Conservation (phyloP, 2,797 vertebrate genomes). For the Pseudochirops corinnae region DNA sequence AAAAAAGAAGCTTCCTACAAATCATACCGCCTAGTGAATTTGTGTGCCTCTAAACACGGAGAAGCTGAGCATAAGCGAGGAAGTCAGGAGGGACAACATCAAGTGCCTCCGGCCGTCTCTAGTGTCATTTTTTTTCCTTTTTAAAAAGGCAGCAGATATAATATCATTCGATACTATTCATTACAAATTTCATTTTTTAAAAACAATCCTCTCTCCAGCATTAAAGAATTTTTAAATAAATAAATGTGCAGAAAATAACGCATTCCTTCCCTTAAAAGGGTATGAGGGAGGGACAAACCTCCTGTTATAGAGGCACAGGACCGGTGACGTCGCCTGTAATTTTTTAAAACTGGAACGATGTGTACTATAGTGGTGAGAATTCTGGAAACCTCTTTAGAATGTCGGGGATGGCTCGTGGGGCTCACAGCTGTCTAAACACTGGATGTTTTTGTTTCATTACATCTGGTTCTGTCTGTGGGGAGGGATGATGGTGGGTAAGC, state of each 20-base stretch:
- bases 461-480: conserved; percentile 56
- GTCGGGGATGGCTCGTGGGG: conserved; percentile 28
- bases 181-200: conserved; percentile 7
- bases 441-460: conserved; percentile 60
- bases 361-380: conserved; percentile 23
- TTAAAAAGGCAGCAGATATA: neutral
- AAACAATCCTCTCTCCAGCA: conserved; percentile 6
- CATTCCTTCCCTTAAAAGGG: conserved; percentile 13
- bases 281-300: neutral
- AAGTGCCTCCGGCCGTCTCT: neutral
- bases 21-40: neutral
- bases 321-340: neutral
- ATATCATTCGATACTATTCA: conserved; percentile 12
- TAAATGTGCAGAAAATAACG: neutral
- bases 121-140: neutral
- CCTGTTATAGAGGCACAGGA: neutral
- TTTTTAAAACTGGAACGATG: conserved; percentile 36
- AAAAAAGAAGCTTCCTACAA: neutral
- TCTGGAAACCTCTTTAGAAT: conserved; percentile 27
- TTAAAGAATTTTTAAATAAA: conserved; percentile 19
- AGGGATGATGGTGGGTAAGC: conserved; percentile 67
- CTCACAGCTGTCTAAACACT: conserved; percentile 53
- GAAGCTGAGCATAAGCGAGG: neutral
- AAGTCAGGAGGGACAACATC: neutral
- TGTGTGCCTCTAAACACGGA: neutral